Base-by-base conservation (phyloP, 1,140 invertebrate species). In the Streblospio benedicti region DNA sequence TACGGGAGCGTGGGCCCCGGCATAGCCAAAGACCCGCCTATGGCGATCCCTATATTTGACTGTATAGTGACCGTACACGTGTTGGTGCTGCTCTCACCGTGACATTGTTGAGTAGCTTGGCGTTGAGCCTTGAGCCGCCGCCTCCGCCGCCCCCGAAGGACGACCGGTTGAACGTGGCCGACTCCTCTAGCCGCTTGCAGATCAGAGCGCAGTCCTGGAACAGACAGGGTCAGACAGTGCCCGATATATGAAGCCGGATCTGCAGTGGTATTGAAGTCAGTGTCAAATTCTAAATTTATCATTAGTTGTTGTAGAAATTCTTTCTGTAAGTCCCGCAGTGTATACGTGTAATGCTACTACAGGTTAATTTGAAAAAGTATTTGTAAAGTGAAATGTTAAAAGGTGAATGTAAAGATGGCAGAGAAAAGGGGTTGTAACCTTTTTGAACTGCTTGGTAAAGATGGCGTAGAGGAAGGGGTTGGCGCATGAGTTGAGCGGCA, bases 401-500 rank as follows among this genome's bases (percentile, higher is more conserved):
- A n/a, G n/a, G n/a, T n/a, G n/a, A n/a, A n/a, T n/a, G n/a, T n/a
- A n/a, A n/a, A n/a, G n/a, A n/a, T n/a, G n/a, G n/a, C n/a, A n/a
- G n/a, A n/a, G n/a, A n/a, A n/a, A n/a, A n/a, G n/a, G n/a, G n/a
- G n/a, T n/a, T n/a, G n/a, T n/a, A n/a, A n/a, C n/a, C 76, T 95
- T 94, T 74, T 97, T 97, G 74, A 97, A 97, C 71, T 97, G 93
- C 74, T 96, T 96, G 0, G 93, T 97, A 57, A 97, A 83, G 60
- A 97, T 95, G 23, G 93, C 93, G 76, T 97, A 97, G 0, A 97
- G 81, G 71, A 97, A 97, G 0, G 93, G 94, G 77, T 97, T 97
- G 74, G 92, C 95, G 71, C 93, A 97, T 0, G 90, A 93, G 73
- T 97, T 97, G 12, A 97, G 77, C 1, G 93, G 94, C 58, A 97